A percentile compares a stretch with the other conserved stretches of the same genome.
Conservation (phyloP, 1,140 invertebrate species). For the Scaptomyza graminum region DNA sequence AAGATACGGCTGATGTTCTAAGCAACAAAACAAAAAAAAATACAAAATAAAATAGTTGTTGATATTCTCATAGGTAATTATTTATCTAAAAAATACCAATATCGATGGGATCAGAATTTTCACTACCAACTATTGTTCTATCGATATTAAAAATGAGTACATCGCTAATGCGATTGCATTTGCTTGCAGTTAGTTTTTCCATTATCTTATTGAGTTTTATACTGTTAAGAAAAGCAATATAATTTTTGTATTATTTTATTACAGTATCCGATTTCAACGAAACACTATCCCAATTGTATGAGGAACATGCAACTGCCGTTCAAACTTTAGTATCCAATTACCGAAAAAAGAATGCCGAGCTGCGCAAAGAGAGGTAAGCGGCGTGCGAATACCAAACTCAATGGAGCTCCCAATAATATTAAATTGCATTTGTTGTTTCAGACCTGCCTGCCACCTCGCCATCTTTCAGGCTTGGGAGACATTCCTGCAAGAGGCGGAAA, state of each 20-base stretch:
- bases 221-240: too few species aligned
- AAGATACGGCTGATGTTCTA: too few species aligned
- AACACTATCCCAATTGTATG: constrained; percentile 94
- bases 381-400: not conserved
- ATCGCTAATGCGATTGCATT: too few species aligned
- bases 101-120: too few species aligned
- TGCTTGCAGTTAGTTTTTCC: too few species aligned
- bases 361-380: constrained; percentile 93
- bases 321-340: constrained; percentile 95
- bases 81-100: too few species aligned
- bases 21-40: too few species aligned
- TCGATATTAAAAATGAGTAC: too few species aligned
- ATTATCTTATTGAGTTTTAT: too few species aligned
- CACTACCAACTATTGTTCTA: too few species aligned
- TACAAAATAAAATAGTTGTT: too few species aligned
- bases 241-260: constrained; percentile 73
- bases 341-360: constrained; percentile 92
- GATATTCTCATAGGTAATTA: too few species aligned
- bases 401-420: constrained; percentile 14
- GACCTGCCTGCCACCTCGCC: constrained; percentile 91
- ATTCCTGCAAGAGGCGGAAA: constrained; percentile 95
- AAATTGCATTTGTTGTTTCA: constrained; percentile 75
- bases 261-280: constrained; percentile 97
- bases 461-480: constrained; percentile 96
- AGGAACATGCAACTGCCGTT: constrained; percentile 95